Conservation (phyloP, 2,797 vertebrate species). For the Sebastes iracundus region DNA sequence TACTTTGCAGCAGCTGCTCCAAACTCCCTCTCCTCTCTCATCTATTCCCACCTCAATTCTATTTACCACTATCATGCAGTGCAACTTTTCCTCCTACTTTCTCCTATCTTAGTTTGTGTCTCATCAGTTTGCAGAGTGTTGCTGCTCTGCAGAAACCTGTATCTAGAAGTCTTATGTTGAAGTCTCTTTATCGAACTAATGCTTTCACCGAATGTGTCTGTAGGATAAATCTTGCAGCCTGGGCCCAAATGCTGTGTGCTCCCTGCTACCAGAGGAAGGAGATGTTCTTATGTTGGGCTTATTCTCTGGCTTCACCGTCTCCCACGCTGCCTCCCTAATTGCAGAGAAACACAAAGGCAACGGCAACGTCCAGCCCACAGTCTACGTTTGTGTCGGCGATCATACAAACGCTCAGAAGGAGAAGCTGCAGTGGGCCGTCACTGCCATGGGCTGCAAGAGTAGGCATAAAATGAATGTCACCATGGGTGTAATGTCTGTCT, state of each 20-base stretch:
- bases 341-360: conserved; percentile 26
- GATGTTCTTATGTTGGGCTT: conserved; percentile 86
- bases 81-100: neutral
- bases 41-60: conserved; percentile 1
- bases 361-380: conserved; percentile 35
- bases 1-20: conserved; percentile 8
- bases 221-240: conserved; percentile 92
- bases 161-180: neutral
- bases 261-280: conserved; percentile 79
- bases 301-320: conserved; percentile 86
- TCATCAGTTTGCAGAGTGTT: neutral
- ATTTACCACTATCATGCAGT: neutral
- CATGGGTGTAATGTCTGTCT: neutral
- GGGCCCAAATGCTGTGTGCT: conserved; percentile 83
- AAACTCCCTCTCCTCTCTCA: conserved; percentile 12
- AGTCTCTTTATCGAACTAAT: neutral
- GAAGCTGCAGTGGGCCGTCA: conserved; percentile 78
- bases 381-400: conserved; percentile 86
- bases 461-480: conserved; percentile 26
- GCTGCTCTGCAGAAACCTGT: neutral
- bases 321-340: conserved; percentile 85
- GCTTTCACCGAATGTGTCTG: conserved; percentile 21
- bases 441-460: conserved; percentile 89
- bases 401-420: conserved; percentile 72
- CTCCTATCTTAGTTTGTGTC: neutral